A percentile compares a stretch with the other conserved stretches of the same genome.
Evolutionary conservation across 2,888 invertebrate species (phyloP).

Genomic region (Himalopsyche anomala): DNA sequence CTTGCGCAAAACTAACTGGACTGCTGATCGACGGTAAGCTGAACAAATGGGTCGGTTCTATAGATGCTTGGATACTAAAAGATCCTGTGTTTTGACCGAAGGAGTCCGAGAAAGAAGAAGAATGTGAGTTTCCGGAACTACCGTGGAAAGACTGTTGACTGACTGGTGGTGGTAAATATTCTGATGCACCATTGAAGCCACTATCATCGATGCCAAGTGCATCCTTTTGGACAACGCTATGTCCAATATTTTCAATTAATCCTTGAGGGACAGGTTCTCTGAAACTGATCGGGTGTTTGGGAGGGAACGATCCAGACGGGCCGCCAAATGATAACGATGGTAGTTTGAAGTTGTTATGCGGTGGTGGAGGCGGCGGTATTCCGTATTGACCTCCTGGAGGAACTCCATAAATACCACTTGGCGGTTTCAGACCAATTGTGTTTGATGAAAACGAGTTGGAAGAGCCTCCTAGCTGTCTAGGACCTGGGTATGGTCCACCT

Average conservation of each 20-base stretch:
- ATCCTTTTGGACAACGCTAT: conserved; percentile 80
- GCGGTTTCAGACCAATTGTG: conserved; percentile 75
- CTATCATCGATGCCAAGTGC: conserved; percentile 75
- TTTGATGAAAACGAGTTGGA: conserved; percentile 65
- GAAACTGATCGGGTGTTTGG: conserved; percentile 82
- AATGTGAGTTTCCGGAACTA: conserved; percentile 67
- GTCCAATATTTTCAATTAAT: conserved; percentile 81
- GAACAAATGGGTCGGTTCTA: conserved; percentile 75
- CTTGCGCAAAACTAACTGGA: conserved; percentile 72
- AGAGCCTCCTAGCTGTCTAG: conserved; percentile 72
- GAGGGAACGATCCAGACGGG: conserved; percentile 73
- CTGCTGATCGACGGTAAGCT: conserved; percentile 75
- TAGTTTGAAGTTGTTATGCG: conserved; percentile 66
- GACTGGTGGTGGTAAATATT: conserved; percentile 82
- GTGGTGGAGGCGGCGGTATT: conserved; percentile 70
- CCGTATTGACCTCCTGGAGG: conserved; percentile 77
- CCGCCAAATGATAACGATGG: conserved; percentile 72
- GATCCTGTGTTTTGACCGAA: conserved; percentile 67
- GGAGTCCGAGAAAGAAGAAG: conserved; percentile 69
- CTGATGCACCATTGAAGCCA: conserved; percentile 70
- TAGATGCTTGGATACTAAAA: conserved; percentile 71
- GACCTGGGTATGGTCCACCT: conserved; percentile 70
- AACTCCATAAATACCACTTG: conserved; percentile 80
- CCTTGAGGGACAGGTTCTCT: conserved; percentile 85
- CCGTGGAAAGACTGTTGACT: conserved; percentile 70